Base-by-base conservation (phyloP, 1,140 invertebrate species). In the Drosophila biarmipes region DNA sequence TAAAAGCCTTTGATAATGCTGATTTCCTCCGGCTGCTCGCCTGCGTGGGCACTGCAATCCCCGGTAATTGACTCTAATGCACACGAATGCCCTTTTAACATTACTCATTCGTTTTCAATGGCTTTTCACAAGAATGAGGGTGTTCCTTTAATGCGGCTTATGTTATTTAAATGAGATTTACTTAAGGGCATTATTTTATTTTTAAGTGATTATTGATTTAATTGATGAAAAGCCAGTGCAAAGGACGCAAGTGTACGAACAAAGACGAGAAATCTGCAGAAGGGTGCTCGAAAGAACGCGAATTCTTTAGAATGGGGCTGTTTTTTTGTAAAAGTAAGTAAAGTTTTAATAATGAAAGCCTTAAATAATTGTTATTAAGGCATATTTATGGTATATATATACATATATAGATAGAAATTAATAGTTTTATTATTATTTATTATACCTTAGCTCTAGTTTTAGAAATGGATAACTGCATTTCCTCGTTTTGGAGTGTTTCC, bases 1-100 rank as follows among this genome's bases (percentile, higher is more conserved):
- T 89, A 84, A 87, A 89, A 82, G 67, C 62, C 69, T 86, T 86
- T 86, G 82, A 86, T 87, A 87, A 68, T 46, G 45, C 74, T 72
- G 82, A 86, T 86, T 85, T 72, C 51, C 49, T 1, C 31, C 15
- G 46, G 59, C n/a, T 17, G 56, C 27, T 52, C 17, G 29, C 24
- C 31, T 19, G 27, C 19, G 35, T 38, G 29, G 42, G 24, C 58
- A n/a, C 4, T 19, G 56, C 61, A 45, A 42, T 63, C 19, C 58
- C 57, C 43, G 38, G 53, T 81, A 87, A 87, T 85, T 87, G 59
- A 49, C 42, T 37, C 35, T 61, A 73, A 81, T 75, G 48, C 69
- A 72, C 59, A 58, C 38, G 24, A 38, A 48, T 69, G 24, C 49
- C 19, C n/a, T 68, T 68, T 45, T 21, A 21, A 10, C 42, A 21